These are phyloP conservation scores for Rhagologus leucostigma DNA, from an alignment of 2,113 vertebrate species.

Conservation along the genomic window DNA sequence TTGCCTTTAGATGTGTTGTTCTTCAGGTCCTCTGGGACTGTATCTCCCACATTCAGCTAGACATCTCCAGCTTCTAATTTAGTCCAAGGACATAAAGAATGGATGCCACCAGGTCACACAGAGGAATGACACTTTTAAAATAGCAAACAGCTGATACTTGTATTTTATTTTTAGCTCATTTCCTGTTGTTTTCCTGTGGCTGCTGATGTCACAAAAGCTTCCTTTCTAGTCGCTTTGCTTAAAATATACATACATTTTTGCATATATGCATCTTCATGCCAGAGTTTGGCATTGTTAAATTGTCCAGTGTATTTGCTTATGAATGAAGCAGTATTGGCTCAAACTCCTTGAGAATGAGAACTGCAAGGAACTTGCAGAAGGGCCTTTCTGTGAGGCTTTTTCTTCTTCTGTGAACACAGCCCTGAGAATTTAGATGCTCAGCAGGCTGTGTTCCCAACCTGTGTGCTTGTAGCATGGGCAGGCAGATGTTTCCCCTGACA, in stretches of 20 bases:
- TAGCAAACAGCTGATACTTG: background rate
- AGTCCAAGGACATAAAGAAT: background rate
- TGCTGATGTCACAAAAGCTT: conserved; percentile 3
- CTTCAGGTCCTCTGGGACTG: background rate
- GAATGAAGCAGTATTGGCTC: background rate
- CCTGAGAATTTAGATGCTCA: background rate
- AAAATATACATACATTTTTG: background rate
- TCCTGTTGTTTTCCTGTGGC: background rate
- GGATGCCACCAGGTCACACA: background rate
- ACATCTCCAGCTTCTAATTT: conserved; percentile 3
- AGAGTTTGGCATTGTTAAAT: background rate
- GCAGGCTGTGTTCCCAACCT: background rate
- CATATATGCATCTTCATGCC: background rate
- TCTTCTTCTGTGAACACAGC: background rate
- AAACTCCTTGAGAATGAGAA: background rate
- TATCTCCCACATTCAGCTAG: background rate
- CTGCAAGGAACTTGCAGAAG: background rate
- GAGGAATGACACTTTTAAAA: background rate
- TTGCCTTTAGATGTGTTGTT: background rate
- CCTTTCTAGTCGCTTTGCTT: background rate
- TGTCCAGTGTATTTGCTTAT: background rate
- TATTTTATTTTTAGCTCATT: conserved; percentile 28
- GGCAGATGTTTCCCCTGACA: background rate
- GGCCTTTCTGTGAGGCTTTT: background rate
- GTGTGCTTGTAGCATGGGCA: background rate